Evolutionary conservation across 2,113 vertebrate genomes (phyloP).

Genomic region (Ceyx melanurus): DNA sequence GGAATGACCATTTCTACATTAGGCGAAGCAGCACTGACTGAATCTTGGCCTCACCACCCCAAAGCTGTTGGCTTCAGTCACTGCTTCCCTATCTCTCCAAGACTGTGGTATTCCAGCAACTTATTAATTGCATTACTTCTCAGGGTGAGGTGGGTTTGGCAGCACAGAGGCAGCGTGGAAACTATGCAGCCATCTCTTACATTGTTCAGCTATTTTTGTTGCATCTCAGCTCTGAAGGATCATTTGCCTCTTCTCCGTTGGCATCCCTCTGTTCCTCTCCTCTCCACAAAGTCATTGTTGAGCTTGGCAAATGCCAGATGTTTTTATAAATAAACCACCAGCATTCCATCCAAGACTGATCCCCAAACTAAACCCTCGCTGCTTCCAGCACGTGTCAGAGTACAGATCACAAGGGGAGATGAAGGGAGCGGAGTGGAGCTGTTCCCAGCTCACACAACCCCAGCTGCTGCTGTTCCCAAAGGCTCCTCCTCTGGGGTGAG

Average conservation of each 20-base stretch:
- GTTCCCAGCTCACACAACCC: not conserved
- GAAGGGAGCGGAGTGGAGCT: not conserved
- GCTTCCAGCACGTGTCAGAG: not conserved
- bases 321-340: constrained; percentile 49
- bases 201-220: not conserved
- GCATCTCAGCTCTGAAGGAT: not conserved
- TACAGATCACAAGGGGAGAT: not conserved
- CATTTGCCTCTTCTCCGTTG: not conserved
- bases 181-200: not conserved
- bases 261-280: not conserved
- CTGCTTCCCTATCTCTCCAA: not conserved
- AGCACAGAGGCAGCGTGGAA: not conserved
- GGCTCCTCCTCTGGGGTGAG: not conserved
- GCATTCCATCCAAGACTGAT: not conserved
- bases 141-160: constrained; percentile 25
- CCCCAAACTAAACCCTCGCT: not conserved
- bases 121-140: not conserved
- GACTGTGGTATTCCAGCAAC: not conserved
- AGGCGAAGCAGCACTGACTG: not conserved
- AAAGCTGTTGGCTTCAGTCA: not conserved
- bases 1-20: not conserved
- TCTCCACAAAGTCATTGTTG: not conserved
- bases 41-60: not conserved
- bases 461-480: not conserved
- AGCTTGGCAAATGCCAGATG: constrained; percentile 9